Conservation (phyloP, 1,140 invertebrate species). For the Drosophila triauraria region DNA sequence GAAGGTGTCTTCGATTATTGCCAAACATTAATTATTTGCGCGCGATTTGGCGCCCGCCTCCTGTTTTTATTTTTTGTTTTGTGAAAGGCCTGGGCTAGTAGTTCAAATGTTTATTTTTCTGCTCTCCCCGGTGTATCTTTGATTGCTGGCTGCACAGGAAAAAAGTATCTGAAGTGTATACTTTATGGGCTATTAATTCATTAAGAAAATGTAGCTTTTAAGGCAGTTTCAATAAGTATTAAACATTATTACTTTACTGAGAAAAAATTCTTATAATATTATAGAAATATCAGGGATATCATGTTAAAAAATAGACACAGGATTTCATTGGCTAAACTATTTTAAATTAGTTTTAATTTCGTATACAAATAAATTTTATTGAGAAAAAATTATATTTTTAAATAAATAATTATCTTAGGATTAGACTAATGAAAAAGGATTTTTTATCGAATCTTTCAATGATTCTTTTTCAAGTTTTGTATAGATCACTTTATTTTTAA, state of each 20-base stretch:
- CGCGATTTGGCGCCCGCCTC: conserved; percentile 62
- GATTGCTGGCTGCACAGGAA: conserved; percentile 57
- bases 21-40: conserved; percentile 82
- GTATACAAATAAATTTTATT: no score
- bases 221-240: background rate
- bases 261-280: background rate
- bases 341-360: no score
- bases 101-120: conserved; percentile 82
- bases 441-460: no score
- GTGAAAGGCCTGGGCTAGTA: conserved; percentile 80
- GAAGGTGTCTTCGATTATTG: conserved; percentile 83
- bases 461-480: no score
- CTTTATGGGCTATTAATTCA: background rate
- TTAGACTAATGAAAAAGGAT: no score
- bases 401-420: background rate
- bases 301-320: no score
- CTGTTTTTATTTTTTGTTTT: conserved; percentile 44
- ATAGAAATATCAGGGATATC: background rate
- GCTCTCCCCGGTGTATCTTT: conserved; percentile 70
- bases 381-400: background rate
- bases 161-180: background rate
- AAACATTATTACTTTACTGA: background rate
- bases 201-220: background rate
- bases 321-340: no score
- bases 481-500: no score